Percentiles rank a stretch among this genome's conserved stretches.
Conservation (phyloP, 2,113 vertebrate species). For the Orycteropus afer region DNA sequence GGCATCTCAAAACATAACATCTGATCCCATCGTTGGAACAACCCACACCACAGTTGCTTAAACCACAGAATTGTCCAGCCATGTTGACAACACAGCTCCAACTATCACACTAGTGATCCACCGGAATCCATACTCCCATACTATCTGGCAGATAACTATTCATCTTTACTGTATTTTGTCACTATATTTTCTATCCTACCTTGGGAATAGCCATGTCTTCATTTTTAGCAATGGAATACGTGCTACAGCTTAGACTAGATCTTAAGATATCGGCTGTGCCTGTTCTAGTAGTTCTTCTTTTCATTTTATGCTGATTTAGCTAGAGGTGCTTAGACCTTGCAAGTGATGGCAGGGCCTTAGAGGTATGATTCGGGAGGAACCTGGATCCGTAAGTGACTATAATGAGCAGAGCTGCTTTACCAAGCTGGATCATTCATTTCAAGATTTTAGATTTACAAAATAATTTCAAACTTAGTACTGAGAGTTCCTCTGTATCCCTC, state of each 20-base stretch:
- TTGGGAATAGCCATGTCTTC: not conserved
- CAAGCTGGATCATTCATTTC: not conserved
- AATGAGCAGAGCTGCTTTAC: not conserved
- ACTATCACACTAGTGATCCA: not conserved
- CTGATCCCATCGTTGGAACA: too few species aligned
- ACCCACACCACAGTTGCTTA: too few species aligned
- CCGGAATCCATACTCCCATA: not conserved
- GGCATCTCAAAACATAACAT: too few species aligned
- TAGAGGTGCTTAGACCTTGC: not conserved
- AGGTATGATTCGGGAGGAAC: not conserved
- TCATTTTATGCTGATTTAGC: not conserved
- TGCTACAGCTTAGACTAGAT: not conserved
- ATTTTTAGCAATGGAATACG: not conserved
- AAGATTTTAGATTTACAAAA: not conserved
- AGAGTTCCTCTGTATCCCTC: not conserved
- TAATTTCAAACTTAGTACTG: not conserved
- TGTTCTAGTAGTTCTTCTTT: not conserved
- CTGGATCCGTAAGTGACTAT: not conserved
- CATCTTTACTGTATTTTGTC: not conserved
- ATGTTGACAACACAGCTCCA: too few species aligned
- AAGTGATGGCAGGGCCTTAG: not conserved
- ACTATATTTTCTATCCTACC: not conserved
- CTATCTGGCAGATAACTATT: not conserved
- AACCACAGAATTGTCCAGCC: too few species aligned
- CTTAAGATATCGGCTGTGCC: not conserved